Evolutionary conservation across 2,888 invertebrate genomes (phyloP), one percentile per base, ranked within the genome.

Genomic region (Aphodius sticticus): DNA sequence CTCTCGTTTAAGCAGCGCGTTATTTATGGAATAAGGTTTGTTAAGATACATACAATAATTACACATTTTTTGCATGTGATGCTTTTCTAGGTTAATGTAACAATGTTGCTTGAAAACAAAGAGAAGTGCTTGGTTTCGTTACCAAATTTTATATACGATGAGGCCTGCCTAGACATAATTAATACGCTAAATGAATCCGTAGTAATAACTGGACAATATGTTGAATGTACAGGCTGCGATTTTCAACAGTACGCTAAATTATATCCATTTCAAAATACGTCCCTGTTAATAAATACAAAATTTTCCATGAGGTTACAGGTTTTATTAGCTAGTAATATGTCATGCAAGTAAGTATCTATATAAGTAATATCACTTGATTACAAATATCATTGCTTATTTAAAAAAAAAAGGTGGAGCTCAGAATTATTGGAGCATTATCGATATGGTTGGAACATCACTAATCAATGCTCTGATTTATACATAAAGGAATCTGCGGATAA

Each of bases 401-500:
- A 77, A n/a, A n/a, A n/a, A n/a, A n/a, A n/a, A n/a, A 89, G 89
- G 69, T 85, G 85, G 80, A 83, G 85, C 69, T 84, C 87, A 76
- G 82, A 86, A 53, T 85, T 88, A 38, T 88, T 87, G 81, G 90
- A 90, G 83, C 89, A 90, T 84, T 89, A 89, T 78, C 84, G 87
- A 71, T 90, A 88, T 85, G 88, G 87, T 12, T 89, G 88, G 89
- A 90, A 89, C 82, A 83, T 90, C 76, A 85, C 87, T 16, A 83
- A 85, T 7, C 84, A 85, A 76, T 88, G 88, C 84, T 81, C 85
- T 7, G 82, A 84, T 76, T 82, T 87, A 70, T 87, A 86, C 79
- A 87, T 89, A 74, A 88, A 88, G 82, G 86, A 89, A 83, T 86
- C 88, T 75, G 88, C 90, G 26, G 89, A 89, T 82, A 88, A 88